phyloP scores from a whole-genome alignment of 2,888 invertebrate genomes.

The Tenodera sinensis region DNA sequence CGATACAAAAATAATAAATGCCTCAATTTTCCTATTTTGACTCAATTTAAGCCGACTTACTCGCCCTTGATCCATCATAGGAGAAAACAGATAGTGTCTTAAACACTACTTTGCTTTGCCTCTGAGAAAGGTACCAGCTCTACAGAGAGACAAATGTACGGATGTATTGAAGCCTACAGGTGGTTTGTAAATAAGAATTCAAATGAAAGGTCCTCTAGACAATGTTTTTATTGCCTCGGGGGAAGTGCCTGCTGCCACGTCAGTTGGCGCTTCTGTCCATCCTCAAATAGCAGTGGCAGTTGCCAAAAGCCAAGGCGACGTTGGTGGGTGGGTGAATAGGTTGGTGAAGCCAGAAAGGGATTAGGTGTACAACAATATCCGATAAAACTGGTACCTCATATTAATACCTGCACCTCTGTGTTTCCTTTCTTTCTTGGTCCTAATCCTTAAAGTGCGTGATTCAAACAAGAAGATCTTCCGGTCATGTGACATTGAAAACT shows the following conservation, averaged over 20 bases:
- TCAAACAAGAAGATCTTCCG: neutral
- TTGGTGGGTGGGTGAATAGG: conserved; percentile 6
- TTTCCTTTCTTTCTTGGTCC: neutral
- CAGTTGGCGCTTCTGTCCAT: conserved; percentile 20
- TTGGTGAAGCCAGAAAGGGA: neutral
- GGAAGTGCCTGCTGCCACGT: neutral
- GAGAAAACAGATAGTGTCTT: neutral
- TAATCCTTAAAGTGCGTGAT: neutral
- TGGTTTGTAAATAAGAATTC: conserved; percentile 10
- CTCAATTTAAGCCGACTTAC: too few relatives aligned
- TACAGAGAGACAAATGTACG: neutral
- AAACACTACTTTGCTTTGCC: neutral
- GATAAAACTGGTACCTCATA: neutral
- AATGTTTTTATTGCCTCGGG: neutral
- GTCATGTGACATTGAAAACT: neutral
- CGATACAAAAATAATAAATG: too few relatives aligned
- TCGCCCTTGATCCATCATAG: neutral
- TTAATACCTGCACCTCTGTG: neutral
- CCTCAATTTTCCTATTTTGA: too few relatives aligned
- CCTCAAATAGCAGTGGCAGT: conserved; percentile 9
- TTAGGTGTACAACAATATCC: neutral
- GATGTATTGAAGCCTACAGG: conserved; percentile 1
- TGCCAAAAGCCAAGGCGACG: conserved; percentile 6
- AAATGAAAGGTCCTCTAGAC: neutral
- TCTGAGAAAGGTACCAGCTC: neutral